Base-by-base conservation (phyloP, 35 echinoderm and acorn worm species). In the Apostichopus parvimensis region DNA sequence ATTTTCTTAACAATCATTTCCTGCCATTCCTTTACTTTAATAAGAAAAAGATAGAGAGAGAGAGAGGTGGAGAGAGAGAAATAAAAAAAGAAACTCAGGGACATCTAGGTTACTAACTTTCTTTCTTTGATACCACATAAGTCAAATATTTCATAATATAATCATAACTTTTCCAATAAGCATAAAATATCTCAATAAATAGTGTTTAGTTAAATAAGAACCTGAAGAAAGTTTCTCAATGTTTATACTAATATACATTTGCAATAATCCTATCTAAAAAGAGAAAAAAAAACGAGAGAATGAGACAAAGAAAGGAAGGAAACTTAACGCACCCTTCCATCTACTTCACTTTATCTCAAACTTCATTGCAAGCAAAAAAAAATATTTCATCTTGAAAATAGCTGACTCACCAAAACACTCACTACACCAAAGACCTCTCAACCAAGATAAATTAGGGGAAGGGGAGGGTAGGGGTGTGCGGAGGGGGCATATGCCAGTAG, bases 101-200 rank as follows among this genome's bases (percentile, higher is more conserved):
- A 45, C 34, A 45, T 28, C 22, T 79, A 20, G 17, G 78, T 24
- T 53, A 79, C 23, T 79, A 79, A 17, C 78, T 79, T 7, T 79
- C 22, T 12, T 24, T 79, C 10, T 79, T 53, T 12, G 9, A 79
- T 79, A 79, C 20, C 21, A 25, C 21, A 25, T 53, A 79, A 79
- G 77, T 25, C 45, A 10, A 79, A 25, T 79, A 79, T 23, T 66
- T 66, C 62, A 66, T 66, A 17, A 66, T 66, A 66, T 66, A 66
- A 66, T 66, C 62, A 17, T 66, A 66, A 66, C 62, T 66, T 66
- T 66, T 66, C 62, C 62, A 17, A 17, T 66, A 82, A 82, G 28
- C 79, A 82, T 82, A 82, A 82, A 82, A 54, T 54, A 54, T 82
- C 14, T 82, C 12, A 53, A 82, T 82, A 82, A 82, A 82, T 82